Evolutionary conservation across 2,888 invertebrate genomes (phyloP), one percentile per base, ranked within the genome.

Genomic region (Noctuana brunneofusca): DNA sequence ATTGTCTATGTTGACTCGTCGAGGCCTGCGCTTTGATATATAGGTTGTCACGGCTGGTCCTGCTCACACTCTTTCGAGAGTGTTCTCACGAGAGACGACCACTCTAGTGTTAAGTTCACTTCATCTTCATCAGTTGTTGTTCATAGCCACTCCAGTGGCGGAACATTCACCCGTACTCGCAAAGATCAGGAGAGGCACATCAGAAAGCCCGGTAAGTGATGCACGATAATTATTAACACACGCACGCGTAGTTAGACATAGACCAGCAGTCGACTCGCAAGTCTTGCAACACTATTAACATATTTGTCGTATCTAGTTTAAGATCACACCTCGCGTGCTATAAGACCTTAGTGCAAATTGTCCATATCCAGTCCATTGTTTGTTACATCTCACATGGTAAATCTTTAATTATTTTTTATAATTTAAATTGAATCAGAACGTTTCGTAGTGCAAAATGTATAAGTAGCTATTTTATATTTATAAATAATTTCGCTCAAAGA

Each of bases 81-180:
- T 88, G 88, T 80, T 82, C 69, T 71, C 72, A 70, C 79, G 74
- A 75, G 77, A 79, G 76, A 79, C 68, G 70, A 69, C 73, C 55
- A 53, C 20, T 54, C 66, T 84, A 84, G 82, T 81, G 75, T 80
- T 86, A 84, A 84, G 83, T 82, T 84, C 82, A 86, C 74, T 66
- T 78, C 83, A 80, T 73, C 68, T 59, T 70, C 78, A 76, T 71
- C 72, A 63, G 74, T 64, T 66, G 67, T 74, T 67, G 89, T 90
- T 90, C 90, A 90, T 89, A 90, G 89, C 81, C 89, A 89, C 84
- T 58, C 69, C 72, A 77, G 89, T 90, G 89, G 89, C 84, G 66
- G 90, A 88, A 89, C 89, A 78, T 66, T 72, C 83, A 73, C 65
- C 64, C 48, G 22, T 8, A 62, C 20, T 18, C 65, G 66, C 41